phyloP scores from a whole-genome alignment of 2,888 invertebrate genomes.

The Nasonovia ribisnigri region DNA sequence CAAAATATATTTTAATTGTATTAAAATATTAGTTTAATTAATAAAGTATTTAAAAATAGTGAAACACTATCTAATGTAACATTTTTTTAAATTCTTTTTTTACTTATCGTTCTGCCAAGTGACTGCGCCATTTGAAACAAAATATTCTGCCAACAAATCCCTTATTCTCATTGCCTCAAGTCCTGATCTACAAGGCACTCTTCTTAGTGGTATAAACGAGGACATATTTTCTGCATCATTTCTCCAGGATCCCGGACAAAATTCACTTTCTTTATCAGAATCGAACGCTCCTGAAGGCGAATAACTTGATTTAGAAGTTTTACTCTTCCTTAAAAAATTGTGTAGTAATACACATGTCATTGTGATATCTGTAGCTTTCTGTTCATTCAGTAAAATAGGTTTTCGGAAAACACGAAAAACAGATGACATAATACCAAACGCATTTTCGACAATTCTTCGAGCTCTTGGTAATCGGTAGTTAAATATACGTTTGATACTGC shows the following conservation, averaged over 20 bases:
- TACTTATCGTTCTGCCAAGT: slow-evolving; percentile 21
- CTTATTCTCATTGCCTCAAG: slow-evolving; percentile 17
- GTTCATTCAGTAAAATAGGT: background rate
- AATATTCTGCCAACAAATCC: slow-evolving; percentile 12
- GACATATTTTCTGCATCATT: background rate
- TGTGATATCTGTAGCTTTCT: background rate
- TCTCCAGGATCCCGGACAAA: slow-evolving; percentile 1
- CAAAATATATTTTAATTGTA: background rate
- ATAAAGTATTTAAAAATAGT: background rate
- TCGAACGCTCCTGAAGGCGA: background rate
- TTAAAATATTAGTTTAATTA: background rate
- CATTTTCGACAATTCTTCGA: background rate
- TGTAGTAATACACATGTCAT: slow-evolving; percentile 14
- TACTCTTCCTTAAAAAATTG: background rate
- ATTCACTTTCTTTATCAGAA: slow-evolving; percentile 5
- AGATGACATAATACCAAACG: slow-evolving; percentile 6
- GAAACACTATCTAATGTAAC: background rate
- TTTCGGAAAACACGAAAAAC: slow-evolving; percentile 15
- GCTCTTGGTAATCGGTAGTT: slow-evolving; percentile 6
- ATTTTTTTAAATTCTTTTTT: background rate
- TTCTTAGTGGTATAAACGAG: background rate
- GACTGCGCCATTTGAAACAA: background rate
- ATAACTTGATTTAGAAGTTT: slow-evolving; percentile 10
- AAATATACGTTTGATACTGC: slow-evolving; percentile 13
- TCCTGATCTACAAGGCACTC: slow-evolving; percentile 10